Evolutionary conservation across 2,888 invertebrate species (phyloP), one percentile per base, ranked within the genome.

Genomic region (Tuberolachnus salignus): DNA sequence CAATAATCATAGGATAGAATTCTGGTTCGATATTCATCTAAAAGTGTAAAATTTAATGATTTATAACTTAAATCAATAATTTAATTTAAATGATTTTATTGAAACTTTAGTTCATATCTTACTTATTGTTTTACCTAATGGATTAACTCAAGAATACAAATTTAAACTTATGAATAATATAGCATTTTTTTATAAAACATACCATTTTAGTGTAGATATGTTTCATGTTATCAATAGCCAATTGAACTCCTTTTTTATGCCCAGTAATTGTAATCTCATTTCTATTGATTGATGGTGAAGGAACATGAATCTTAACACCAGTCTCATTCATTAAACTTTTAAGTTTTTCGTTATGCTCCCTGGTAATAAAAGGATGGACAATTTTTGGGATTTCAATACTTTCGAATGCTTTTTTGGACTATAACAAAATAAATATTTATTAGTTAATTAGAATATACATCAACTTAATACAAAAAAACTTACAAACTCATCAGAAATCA

Each of bases 221-320:
- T 23, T 93, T 91, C 83, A 99, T 95, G 85, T 84, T 85, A 82
- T 84, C 85, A 85, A 93, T 93, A 49, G 97, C 97, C 84, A 91
- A 91, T 80, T 89, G 88, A 16, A 98, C 98, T 71, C 95, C 96
- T 81, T 92, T 91, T 83, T 91, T 92, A 83, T 92, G 92, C 69
- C 98, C 98, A 87, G 98, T 97, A 82, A 98, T 94, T 81, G 94
- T 91, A 83, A 98, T 96, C 82, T 97, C 97, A 85, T 97, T 94
- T 85, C 94, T 95, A 85, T 91, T 91, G 10, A 94, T 93, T 59
- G 93, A 92, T 2, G 92, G 91, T 8, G 98, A 98, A 42, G 98
- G 98, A 82, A 99, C 93, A 86, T 97, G 96, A 83, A 99, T 94
- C 83, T 93, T 91, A 11, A 94, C 95, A 61, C 94, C 94, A 1